phyloP scores from a whole-genome alignment of 2,797 vertebrate species.

The Centropyge bicolor region DNA sequence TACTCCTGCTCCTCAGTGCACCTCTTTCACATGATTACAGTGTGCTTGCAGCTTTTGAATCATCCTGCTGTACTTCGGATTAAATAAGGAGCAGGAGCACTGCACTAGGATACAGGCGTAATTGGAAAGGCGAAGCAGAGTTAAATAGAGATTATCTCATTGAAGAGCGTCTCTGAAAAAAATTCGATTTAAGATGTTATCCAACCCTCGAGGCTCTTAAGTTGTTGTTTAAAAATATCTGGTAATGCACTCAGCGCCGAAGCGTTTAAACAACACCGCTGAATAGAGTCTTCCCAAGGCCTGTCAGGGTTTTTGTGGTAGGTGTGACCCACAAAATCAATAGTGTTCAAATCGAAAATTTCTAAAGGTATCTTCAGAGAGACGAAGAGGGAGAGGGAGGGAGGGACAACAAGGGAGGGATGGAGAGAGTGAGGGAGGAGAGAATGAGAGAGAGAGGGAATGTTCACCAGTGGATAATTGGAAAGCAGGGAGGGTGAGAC shows the following conservation, averaged over 20 bases:
- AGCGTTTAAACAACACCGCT: conserved; percentile 46
- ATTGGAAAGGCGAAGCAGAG: not conserved
- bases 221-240: conserved; percentile 43
- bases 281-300: conserved; percentile 44
- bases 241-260: conserved; percentile 24
- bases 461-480: conserved; percentile 63
- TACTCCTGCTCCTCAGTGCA: not conserved
- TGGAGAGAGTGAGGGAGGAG: not conserved
- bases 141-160: conserved; percentile 13
- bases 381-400: not conserved
- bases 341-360: conserved; percentile 73
- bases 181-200: conserved; percentile 29
- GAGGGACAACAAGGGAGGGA: not conserved
- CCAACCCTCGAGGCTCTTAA: not conserved
- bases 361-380: conserved; percentile 51
- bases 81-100: not conserved
- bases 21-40: not conserved
- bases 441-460: conserved; percentile 4
- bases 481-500: conserved; percentile 52
- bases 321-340: conserved; percentile 70
- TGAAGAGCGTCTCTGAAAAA: not conserved
- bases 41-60: not conserved
- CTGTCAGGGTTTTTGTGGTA: conserved; percentile 34
- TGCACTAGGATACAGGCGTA: not conserved
- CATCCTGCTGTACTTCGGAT: not conserved